A percentile compares a stretch with the other conserved stretches of the same genome.
These are phyloP conservation scores for Cataglyphis hispanica DNA, from an alignment of 1,140 invertebrate genomes.

Conservation along the genomic window DNA sequence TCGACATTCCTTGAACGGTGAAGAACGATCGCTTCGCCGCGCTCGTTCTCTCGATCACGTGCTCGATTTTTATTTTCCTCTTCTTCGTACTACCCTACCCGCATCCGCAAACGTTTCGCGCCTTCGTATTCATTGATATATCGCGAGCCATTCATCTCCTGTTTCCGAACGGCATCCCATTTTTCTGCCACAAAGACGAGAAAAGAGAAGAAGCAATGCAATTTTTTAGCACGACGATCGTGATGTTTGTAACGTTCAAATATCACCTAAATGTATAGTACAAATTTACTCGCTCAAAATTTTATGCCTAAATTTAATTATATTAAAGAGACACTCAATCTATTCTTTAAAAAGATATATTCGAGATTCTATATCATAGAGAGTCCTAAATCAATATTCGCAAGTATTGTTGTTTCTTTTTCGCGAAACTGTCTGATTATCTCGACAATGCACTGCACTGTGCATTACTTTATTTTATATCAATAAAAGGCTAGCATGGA, in stretches of 20 bases:
- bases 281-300: not conserved
- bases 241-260: not conserved
- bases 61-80: conserved; percentile 22
- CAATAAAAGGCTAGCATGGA: too few relatives aligned
- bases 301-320: not conserved
- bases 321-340: not conserved
- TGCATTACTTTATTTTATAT: too few relatives aligned
- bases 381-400: too few relatives aligned
- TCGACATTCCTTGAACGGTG: conserved; percentile 76
- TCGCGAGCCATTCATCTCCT: conserved; percentile 74
- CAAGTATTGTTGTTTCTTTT: too few relatives aligned
- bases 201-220: conserved; percentile 34
- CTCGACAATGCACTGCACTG: too few relatives aligned
- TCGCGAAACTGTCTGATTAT: too few relatives aligned
- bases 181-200: conserved; percentile 29
- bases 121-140: conserved; percentile 80
- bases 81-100: conserved; percentile 34
- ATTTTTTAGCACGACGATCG: not conserved
- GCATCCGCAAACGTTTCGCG: conserved; percentile 74
- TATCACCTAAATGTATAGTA: not conserved
- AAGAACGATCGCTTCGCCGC: conserved; percentile 64
- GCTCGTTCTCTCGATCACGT: conserved; percentile 47
- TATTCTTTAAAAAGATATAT: too few relatives aligned
- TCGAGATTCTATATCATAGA: too few relatives aligned
- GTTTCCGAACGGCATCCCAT: conserved; percentile 45